Percentiles rank a stretch among this genome's conserved stretches.
Conservation (phyloP, 2,888 invertebrate genomes). For the Tinea trinotella region DNA sequence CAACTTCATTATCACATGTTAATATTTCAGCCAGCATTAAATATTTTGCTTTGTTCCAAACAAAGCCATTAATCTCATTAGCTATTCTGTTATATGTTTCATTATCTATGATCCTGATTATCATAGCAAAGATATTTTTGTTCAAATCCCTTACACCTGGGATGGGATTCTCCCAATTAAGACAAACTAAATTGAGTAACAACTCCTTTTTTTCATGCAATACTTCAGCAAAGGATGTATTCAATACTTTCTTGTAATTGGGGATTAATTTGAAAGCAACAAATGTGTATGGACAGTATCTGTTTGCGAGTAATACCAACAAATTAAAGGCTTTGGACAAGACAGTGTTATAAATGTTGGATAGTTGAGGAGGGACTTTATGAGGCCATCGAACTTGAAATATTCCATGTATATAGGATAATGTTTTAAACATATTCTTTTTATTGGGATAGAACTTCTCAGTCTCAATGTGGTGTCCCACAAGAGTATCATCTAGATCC, state of each 20-base stretch:
- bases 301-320: constrained; percentile 46
- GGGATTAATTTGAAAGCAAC: constrained; percentile 64
- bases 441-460: constrained; percentile 22
- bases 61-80: constrained; percentile 53
- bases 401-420: constrained; percentile 57
- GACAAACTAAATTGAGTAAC: constrained; percentile 63
- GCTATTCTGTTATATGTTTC: constrained; percentile 34
- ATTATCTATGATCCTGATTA: constrained; percentile 35
- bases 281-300: constrained; percentile 67
- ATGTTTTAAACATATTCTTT: constrained; percentile 30
- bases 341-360: constrained; percentile 23
- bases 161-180: constrained; percentile 76
- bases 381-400: constrained; percentile 51
- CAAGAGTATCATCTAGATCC: constrained; percentile 15
- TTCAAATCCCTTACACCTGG: constrained; percentile 70
- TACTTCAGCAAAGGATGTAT: constrained; percentile 40
- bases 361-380: not conserved
- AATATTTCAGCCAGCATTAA: constrained; percentile 68
- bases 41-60: constrained; percentile 74
- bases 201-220: constrained; percentile 42
- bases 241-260: constrained; percentile 49
- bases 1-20: constrained; percentile 32
- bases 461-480: not conserved
- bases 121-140: constrained; percentile 56
- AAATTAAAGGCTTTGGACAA: constrained; percentile 38